These are phyloP conservation scores for Lycaon pictus DNA, from an alignment of 2,113 vertebrate species.

Conservation along the genomic window DNA sequence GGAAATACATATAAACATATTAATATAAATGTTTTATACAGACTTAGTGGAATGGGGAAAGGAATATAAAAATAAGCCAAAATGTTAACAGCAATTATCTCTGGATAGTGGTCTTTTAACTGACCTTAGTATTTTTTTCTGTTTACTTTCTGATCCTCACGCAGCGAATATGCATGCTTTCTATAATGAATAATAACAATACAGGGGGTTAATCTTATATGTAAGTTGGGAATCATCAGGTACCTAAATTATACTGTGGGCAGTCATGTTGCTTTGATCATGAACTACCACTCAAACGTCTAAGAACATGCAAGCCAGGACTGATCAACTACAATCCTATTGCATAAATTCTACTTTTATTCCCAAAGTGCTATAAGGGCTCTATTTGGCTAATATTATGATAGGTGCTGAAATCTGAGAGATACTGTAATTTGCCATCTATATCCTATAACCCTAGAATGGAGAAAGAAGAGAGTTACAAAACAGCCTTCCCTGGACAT, in stretches of 20 bases:
- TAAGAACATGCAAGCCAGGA: not conserved
- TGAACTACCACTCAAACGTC: not conserved
- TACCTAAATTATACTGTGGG: not conserved
- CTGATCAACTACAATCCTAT: not conserved
- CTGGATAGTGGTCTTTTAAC: not conserved
- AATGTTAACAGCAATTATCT: constrained; percentile 2
- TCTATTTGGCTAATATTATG: constrained; percentile 24
- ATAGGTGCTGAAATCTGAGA: constrained; percentile 47
- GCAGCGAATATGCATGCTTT: not conserved
- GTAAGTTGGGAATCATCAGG: not conserved
- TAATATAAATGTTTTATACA: constrained; percentile 34
- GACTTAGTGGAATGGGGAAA: not conserved
- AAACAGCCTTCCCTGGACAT: not conserved
- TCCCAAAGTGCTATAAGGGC: not conserved
- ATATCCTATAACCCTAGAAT: not conserved
- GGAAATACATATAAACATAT: not conserved
- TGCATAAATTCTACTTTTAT: constrained; percentile 25
- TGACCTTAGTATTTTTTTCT: not conserved
- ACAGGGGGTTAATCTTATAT: not conserved
- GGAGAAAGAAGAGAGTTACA: not conserved
- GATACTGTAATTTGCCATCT: not conserved
- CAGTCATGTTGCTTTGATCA: not conserved
- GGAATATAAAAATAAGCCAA: constrained; percentile 18
- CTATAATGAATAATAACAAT: not conserved
- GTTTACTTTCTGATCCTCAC: constrained; percentile 43